These are phyloP conservation scores for Clarias laeviceps DNA, from an alignment of 2,797 vertebrate genomes.

Conservation along the genomic window DNA sequence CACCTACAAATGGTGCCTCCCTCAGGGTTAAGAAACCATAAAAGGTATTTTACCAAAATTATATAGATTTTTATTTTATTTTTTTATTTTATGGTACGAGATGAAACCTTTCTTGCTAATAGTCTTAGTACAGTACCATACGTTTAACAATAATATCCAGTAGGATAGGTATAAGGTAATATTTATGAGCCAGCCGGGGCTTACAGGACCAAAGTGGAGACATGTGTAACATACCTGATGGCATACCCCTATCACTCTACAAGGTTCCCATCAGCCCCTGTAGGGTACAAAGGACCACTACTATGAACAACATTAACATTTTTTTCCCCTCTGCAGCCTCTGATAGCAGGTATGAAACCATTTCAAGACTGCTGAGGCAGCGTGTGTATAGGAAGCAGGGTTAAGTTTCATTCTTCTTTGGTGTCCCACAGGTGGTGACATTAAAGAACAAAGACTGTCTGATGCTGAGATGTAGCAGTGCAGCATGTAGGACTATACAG, in stretches of 20 bases:
- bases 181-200: constrained; percentile 65
- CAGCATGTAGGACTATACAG: not conserved
- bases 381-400: constrained; percentile 55
- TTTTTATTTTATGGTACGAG: not conserved
- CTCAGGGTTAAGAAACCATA: not conserved
- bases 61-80: not conserved
- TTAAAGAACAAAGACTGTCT: constrained; percentile 55
- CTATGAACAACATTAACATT: constrained; percentile 66
- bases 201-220: constrained; percentile 46
- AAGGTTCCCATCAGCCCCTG: constrained; percentile 68
- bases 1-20: not conserved
- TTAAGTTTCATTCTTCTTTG: constrained; percentile 47
- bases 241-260: constrained; percentile 63
- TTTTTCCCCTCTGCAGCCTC: constrained; percentile 61
- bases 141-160: not conserved
- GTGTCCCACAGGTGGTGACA: constrained; percentile 38
- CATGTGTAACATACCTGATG: constrained; percentile 64
- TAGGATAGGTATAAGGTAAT: not conserved
- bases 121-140: not conserved
- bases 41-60: not conserved
- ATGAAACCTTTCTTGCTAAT: not conserved
- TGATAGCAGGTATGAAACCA: constrained; percentile 58
- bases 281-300: constrained; percentile 69
- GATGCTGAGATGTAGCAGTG: not conserved
- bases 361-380: constrained; percentile 60